These are phyloP conservation scores for Scartelaos histophorus DNA, from an alignment of 2,113 vertebrate species.

Conservation along the genomic window DNA sequence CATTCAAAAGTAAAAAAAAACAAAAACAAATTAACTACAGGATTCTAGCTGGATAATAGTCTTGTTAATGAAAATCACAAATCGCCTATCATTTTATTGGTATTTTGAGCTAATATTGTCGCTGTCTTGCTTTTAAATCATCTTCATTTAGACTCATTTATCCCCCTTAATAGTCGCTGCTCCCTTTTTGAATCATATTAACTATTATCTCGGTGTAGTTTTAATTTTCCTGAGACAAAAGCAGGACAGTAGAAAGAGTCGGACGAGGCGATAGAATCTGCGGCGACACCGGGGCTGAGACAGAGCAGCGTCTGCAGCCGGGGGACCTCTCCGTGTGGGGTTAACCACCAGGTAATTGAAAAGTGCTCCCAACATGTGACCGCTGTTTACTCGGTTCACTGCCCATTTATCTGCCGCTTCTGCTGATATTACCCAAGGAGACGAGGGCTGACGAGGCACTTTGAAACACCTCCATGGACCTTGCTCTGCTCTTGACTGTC, in stretches of 20 bases:
- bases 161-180: no score
- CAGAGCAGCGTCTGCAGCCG: slow-evolving; percentile 28
- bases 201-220: neutral
- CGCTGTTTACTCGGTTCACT: slow-evolving; percentile 72
- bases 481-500: slow-evolving; percentile 31
- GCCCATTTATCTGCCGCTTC: slow-evolving; percentile 69
- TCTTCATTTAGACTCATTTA: no score
- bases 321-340: slow-evolving; percentile 52
- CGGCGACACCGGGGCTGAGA: neutral
- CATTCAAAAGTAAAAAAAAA: no score
- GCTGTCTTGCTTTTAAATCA: no score
- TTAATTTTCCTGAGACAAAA: neutral
- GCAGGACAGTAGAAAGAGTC: neutral
- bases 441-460: slow-evolving; percentile 51
- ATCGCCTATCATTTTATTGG: no score
- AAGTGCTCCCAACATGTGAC: slow-evolving; percentile 59
- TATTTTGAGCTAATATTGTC: no score
- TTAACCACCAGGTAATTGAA: slow-evolving; percentile 74
- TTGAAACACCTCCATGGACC: slow-evolving; percentile 40
- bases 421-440: slow-evolving; percentile 58
- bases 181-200: no score
- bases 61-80: no score
- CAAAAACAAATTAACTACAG: no score
- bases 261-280: neutral
- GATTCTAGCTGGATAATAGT: no score